Evolutionary conservation across 2,113 vertebrate genomes (phyloP), one percentile per base, ranked within the genome.

Genomic region (Elanus axillaris): DNA sequence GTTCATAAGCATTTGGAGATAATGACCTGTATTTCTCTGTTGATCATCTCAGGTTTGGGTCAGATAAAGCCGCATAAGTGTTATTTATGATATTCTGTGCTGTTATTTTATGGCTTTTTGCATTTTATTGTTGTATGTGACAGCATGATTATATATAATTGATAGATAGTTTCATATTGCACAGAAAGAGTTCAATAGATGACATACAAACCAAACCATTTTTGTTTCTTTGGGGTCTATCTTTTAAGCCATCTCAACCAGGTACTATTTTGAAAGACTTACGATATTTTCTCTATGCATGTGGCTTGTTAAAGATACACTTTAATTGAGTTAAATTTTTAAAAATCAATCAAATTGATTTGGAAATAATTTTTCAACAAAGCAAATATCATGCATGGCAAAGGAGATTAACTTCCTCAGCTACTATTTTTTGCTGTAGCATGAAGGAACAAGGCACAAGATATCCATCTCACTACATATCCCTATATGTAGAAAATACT

Each of bases 1-100:
- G 96, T 95, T 96, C 86, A 87, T 66, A 73, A 69, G 29, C 34
- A 56, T 79, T 95, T 96, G 83, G 38, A 96, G 92, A 96, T 92
- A 95, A 96, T 92, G 86, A 91, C 58, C 34, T 88, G 26, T 90
- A 94, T 90, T 63, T 76, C 62, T 71, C 40, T 56, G 53, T 40
- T 58, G 42, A 92, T 93, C 63, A 64, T 43, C 75, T 74, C 43
- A 34, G 21, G 53, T 76, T 69, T 82, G 34, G 75, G 47, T 68
- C 74, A 72, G 92, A 94, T 88, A 94, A 94, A 94, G 74, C 43
- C 12, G 9, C n/a, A 9, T 58, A 69, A 86, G 38, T 71, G 32
- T 67, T 91, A 85, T 89, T 93, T 89, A 86, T 93, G n/a, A 79
- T 66, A 80, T 85, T 89, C 71, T 89, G 62, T 68, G 63, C 31